Evolutionary conservation across 2,888 invertebrate species (phyloP).

Genomic region (Heliconius hortense): DNA sequence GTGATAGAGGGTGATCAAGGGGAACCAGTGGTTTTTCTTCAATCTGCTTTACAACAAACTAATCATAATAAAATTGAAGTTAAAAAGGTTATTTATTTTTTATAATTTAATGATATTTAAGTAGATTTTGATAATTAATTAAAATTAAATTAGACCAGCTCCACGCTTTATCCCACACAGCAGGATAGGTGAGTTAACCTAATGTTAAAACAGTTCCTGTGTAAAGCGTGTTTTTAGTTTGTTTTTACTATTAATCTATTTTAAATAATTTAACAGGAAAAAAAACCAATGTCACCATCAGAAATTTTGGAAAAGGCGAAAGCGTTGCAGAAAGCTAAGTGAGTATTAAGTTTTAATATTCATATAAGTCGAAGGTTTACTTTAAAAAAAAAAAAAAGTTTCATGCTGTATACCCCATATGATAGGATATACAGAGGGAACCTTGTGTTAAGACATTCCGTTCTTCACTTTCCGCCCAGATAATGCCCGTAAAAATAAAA

Average conservation of each 20-base stretch:
- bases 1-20: constrained; percentile 58
- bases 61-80: background rate
- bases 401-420: too few relatives aligned
- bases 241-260: background rate
- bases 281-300: constrained; percentile 50
- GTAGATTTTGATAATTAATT: too few relatives aligned
- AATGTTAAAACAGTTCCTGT: too few relatives aligned
- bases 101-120: background rate
- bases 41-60: constrained; percentile 50
- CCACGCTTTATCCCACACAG: too few relatives aligned
- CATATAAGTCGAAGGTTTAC: background rate
- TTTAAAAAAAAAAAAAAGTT: too few relatives aligned
- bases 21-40: constrained; percentile 54
- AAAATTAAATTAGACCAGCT: too few relatives aligned
- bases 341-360: constrained; percentile 39
- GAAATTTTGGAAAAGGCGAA: constrained; percentile 67
- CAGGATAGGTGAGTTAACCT: too few relatives aligned
- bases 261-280: constrained; percentile 25
- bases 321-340: constrained; percentile 65
- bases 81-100: background rate
- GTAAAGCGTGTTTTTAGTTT: background rate
- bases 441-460: too few relatives aligned
- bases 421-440: too few relatives aligned
- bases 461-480: too few relatives aligned
- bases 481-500: too few relatives aligned